These are phyloP conservation scores for Rachycentron canadum DNA, from an alignment of 2,797 vertebrate species.

Conservation along the genomic window DNA sequence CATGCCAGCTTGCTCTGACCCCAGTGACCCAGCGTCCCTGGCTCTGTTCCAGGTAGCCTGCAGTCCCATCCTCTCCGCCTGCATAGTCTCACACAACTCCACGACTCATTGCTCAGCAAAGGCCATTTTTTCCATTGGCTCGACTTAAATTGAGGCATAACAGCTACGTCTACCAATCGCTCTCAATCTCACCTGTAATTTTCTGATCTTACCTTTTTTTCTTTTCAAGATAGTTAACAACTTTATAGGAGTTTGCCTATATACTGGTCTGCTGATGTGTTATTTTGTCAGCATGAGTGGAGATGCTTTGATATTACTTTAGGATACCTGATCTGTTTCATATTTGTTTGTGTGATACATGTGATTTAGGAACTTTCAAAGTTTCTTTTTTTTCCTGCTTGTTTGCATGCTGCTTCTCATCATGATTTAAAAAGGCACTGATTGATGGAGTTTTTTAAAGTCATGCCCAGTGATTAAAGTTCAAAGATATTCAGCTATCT, in stretches of 20 bases:
- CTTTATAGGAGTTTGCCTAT: not conserved
- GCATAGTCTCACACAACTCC: conserved; percentile 59
- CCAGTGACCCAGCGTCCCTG: conserved; percentile 69
- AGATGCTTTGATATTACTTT: conserved; percentile 25
- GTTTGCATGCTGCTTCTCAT: conserved; percentile 15
- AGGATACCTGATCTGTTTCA: conserved; percentile 35
- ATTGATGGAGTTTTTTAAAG: conserved; percentile 40
- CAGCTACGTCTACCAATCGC: not conserved
- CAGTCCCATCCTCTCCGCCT: conserved; percentile 55
- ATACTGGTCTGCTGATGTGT: conserved; percentile 24
- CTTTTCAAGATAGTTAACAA: conserved; percentile 6
- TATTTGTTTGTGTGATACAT: conserved; percentile 21
- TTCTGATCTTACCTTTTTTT: conserved; percentile 21
- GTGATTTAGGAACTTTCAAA: not conserved
- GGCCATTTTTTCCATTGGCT: conserved; percentile 41
- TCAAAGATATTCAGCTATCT: conserved; percentile 42
- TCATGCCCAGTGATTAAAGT: conserved; percentile 47
- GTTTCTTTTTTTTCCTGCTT: not conserved
- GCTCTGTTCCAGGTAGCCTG: conserved; percentile 65
- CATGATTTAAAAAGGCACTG: conserved; percentile 30
- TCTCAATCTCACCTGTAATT: conserved; percentile 23
- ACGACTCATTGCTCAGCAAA: conserved; percentile 50
- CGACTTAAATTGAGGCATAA: conserved; percentile 36
- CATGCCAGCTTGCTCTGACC: conserved; percentile 65
- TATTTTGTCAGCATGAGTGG: conserved; percentile 19